A percentile compares a stretch with the other conserved stretches of the same genome.
Evolutionary conservation across 1,140 invertebrate genomes (phyloP).

Genomic region (Sminthurinus signatus): DNA sequence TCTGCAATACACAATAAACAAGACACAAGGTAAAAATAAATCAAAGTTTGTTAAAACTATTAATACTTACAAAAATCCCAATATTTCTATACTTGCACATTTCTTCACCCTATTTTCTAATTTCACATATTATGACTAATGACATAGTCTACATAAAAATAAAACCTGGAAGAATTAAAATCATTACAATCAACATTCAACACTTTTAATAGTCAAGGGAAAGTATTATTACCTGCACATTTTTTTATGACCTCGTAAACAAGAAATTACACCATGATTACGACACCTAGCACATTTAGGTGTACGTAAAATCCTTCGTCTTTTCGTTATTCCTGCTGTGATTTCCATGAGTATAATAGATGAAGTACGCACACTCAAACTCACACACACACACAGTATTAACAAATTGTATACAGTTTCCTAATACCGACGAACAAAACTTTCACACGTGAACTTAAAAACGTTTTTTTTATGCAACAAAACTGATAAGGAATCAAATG

Average conservation of each 20-base stretch:
- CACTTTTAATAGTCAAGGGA: too few relatives aligned
- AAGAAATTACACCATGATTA: slow-evolving; percentile 82
- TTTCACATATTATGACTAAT: too few relatives aligned
- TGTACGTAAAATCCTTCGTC: slow-evolving; percentile 51
- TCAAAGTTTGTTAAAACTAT: neutral
- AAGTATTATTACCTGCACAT: slow-evolving; percentile 57
- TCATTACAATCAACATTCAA: too few relatives aligned
- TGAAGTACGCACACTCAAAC: neutral
- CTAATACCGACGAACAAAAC: too few relatives aligned
- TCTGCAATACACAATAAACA: slow-evolving; percentile 14
- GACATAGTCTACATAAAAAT: too few relatives aligned
- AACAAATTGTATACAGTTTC: too few relatives aligned
- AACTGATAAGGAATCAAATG: too few relatives aligned
- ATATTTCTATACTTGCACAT: too few relatives aligned
- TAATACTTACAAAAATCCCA: neutral
- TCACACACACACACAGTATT: neutral
- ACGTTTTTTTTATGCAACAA: too few relatives aligned
- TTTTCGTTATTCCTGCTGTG: slow-evolving; percentile 3
- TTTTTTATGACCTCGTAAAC: slow-evolving; percentile 78
- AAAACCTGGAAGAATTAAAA: too few relatives aligned
- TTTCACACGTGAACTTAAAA: too few relatives aligned
- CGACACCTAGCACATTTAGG: slow-evolving; percentile 83
- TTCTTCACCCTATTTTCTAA: neutral
- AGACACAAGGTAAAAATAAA: neutral
- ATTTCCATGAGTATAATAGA: slow-evolving; percentile 6